Evolutionary conservation across 2,888 invertebrate species (phyloP), one percentile per base, ranked within the genome.

Genomic region (Abrostola tripartita): DNA sequence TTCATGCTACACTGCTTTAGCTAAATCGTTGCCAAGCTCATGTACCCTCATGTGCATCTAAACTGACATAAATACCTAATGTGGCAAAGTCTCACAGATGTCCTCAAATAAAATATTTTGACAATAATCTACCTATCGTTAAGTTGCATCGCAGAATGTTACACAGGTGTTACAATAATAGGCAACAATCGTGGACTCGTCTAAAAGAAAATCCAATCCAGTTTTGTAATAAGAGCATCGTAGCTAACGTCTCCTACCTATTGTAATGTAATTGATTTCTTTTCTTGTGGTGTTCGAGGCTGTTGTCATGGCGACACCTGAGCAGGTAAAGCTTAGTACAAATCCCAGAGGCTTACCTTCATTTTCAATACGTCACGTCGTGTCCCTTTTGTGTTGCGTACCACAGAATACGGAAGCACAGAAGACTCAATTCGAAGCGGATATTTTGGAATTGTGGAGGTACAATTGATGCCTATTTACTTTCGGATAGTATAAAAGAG

Each of bases 291-390:
- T 47, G 47, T 8, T 0, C 38, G 44, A 55, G 37, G 35, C 47
- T 40, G 71, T 74, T 52, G 60, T 7, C 53, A 60, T 61, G 75
- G 14, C 50, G 37, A 69, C 75, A 74, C 64, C 75, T 71, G 65
- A 75, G 64, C 35, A 49, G 54, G 9, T 24, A 24, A 24, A 52
- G 51, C 70, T 71, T 61, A 61, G 5, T 24, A 11, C 36, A 58
- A 64, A 71, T 75, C 75, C 71, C 57, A 6, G 35, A 37, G 54
- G 75, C 35, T 74, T 63, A 52, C 50, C 70, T 40, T 14, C 52
- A 57, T 58, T 37, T 52, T 55, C 65, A 71, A 70, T 70, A 63
- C 37, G 60, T 64, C 57, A 70, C 41, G 37, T 24, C 5, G 38
- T 49, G 44, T 64, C 54, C 37, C 57, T 40, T 49, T 64, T 63